Evolutionary conservation across 2,113 vertebrate species (phyloP).

Genomic region (Lepisosteus oculatus): DNA sequence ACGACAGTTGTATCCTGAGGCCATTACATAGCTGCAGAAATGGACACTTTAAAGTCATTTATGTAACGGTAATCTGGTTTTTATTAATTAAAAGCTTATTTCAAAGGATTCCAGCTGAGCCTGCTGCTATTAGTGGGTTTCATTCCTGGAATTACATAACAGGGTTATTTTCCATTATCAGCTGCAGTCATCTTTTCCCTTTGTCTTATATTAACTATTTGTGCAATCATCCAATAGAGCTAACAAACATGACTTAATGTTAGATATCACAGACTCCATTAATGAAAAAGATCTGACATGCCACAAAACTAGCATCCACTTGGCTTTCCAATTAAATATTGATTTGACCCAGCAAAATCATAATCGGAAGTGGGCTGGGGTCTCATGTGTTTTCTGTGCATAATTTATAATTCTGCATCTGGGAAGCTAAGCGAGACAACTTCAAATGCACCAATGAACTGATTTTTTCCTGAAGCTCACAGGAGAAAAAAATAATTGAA

Average conservation of each 20-base stretch:
- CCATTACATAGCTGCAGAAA: too few relatives aligned
- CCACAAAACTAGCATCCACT: neutral
- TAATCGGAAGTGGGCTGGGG: neutral
- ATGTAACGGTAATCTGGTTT: too few relatives aligned
- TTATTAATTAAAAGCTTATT: too few relatives aligned
- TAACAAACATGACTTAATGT: neutral
- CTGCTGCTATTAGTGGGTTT: too few relatives aligned
- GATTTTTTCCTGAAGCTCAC: neutral
- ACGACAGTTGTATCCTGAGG: too few relatives aligned
- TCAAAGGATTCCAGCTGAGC: too few relatives aligned
- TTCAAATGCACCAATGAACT: neutral
- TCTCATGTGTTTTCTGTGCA: neutral
- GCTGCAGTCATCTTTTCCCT: too few relatives aligned
- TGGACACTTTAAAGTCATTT: too few relatives aligned
- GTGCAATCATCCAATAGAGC: too few relatives aligned
- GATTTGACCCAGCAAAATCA: neutral
- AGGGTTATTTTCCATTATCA: too few relatives aligned
- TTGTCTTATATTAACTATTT: too few relatives aligned
- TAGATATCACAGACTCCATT: neutral
- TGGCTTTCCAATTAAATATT: neutral
- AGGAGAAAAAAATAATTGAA: neutral
- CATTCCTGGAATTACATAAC: too few relatives aligned
- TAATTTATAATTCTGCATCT: neutral
- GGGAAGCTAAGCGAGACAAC: neutral
- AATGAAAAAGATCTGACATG: neutral